Evolutionary conservation across 2,888 invertebrate species (phyloP), one percentile per base, ranked within the genome.

Genomic region (Chaetogeoica ovagalla): DNA sequence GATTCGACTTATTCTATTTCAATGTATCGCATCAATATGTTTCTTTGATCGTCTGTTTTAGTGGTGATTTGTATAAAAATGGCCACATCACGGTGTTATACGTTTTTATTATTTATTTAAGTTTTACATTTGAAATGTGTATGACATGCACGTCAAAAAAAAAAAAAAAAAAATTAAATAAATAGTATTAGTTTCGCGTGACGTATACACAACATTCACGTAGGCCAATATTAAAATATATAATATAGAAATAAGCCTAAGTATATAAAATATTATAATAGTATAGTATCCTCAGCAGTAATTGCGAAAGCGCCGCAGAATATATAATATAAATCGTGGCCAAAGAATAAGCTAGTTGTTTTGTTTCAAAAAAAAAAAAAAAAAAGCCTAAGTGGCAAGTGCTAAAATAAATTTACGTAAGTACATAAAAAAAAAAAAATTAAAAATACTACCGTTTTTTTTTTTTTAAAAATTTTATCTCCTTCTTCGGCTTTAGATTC

Each of bases 381-480:
- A n/a, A 63, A 74, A 74, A 30, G 73, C 73, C 73, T 52, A 63
- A 55, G n/a, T 43, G 21, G 43, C 48, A 48, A 21, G 68, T 37
- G 37, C 30, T 37, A 37, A 63, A 15, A 30, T 30, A 30, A 30
- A 30, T 1, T 30, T 30, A 30, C 30, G 30, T 30, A 30, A 30
- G 30, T 30, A 30, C 37, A 39, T 17, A 63, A 17, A 74, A 43
- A 5, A 30, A 30, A 30, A 9, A 37, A 65, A 11, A 43, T 39
- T 69, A 37, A 69, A 21, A 39, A 74, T 74, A 74, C 73, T 74
- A 74, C 73, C 73, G 73, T 72, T 48, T 37, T 73, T 30, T 72
- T 48, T 37, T 73, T 30, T 30, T 4, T 30, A 30, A 30, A 30
- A 30, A 30, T 55, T 23, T 48, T 30, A 72, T 21, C 23, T 72